Evolutionary conservation across 1,140 invertebrate genomes (phyloP).

Genomic region (Brachionus rotundiformis): DNA sequence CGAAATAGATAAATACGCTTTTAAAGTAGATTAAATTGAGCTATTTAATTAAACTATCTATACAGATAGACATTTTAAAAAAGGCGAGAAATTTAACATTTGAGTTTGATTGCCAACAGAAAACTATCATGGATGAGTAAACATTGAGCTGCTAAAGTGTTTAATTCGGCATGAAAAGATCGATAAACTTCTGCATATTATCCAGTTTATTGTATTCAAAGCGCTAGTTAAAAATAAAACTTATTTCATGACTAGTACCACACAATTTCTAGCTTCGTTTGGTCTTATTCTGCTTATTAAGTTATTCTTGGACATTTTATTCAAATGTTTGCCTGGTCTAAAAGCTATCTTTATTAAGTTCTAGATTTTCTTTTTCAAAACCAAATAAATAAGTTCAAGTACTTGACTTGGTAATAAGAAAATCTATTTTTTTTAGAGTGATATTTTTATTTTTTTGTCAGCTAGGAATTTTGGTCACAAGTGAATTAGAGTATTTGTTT

Average conservation of each 20-base stretch:
- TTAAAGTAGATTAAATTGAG: slow-evolving; percentile 10
- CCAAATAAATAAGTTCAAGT: background rate
- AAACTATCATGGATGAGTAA: slow-evolving; percentile 24
- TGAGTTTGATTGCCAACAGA: slow-evolving; percentile 21
- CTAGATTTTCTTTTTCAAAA: background rate
- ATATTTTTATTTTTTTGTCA: background rate
- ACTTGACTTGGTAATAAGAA: background rate
- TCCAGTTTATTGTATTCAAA: background rate
- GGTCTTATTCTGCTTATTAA: background rate
- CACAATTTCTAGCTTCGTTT: background rate
- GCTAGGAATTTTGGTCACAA: background rate
- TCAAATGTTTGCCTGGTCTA: background rate
- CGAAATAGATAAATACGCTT: slow-evolving; percentile 30
- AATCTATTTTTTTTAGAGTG: no score
- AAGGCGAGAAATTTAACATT: slow-evolving; percentile 12
- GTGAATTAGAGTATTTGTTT: background rate
- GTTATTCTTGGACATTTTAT: background rate
- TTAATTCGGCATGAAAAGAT: background rate
- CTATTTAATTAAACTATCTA: slow-evolving; percentile 12
- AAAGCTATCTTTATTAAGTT: background rate
- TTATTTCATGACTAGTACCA: slow-evolving; percentile 5
- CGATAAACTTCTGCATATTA: background rate
- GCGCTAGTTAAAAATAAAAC: background rate
- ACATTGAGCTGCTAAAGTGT: background rate
- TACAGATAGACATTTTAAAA: slow-evolving; percentile 34